Conservation (phyloP, 2,113 vertebrate species). For the Poecilia latipinna region DNA sequence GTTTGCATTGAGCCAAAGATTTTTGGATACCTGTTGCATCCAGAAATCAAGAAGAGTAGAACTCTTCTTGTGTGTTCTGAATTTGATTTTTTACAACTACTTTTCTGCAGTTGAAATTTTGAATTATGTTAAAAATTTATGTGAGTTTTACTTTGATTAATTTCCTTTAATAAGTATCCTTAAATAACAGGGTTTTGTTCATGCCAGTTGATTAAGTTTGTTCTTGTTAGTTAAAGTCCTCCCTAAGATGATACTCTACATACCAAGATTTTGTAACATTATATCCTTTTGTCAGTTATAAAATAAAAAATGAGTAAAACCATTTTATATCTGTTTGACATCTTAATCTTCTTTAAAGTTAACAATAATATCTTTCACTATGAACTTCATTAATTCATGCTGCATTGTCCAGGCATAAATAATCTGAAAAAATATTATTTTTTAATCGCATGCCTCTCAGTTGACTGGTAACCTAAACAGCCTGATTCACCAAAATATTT, state of each 20-base stretch:
- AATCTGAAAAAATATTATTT: background rate
- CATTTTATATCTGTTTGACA: too few relatives aligned
- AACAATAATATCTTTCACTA: background rate
- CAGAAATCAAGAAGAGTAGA: constrained; percentile 5
- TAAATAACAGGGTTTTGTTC: too few relatives aligned
- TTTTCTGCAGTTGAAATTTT: too few relatives aligned
- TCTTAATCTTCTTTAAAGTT: background rate
- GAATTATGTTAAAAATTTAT: too few relatives aligned
- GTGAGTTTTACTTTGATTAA: too few relatives aligned
- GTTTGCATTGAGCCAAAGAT: constrained; percentile 18
- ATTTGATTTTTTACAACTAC: constrained; percentile 20
- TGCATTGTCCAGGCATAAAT: background rate
- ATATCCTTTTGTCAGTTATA: too few relatives aligned
- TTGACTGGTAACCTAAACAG: constrained; percentile 24
- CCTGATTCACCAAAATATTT: constrained; percentile 41
- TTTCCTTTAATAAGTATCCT: too few relatives aligned
- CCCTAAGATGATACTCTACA: too few relatives aligned
- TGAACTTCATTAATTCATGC: background rate
- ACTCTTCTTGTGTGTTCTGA: constrained; percentile 16
- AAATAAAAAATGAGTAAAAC: too few relatives aligned
- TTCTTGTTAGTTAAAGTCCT: too few relatives aligned
- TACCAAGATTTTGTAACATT: too few relatives aligned
- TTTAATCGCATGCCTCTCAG: background rate
- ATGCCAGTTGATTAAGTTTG: too few relatives aligned
- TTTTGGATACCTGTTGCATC: constrained; percentile 20